Evolutionary conservation across 2,888 invertebrate genomes (phyloP).

Genomic region (Siphonodentalium dalli): DNA sequence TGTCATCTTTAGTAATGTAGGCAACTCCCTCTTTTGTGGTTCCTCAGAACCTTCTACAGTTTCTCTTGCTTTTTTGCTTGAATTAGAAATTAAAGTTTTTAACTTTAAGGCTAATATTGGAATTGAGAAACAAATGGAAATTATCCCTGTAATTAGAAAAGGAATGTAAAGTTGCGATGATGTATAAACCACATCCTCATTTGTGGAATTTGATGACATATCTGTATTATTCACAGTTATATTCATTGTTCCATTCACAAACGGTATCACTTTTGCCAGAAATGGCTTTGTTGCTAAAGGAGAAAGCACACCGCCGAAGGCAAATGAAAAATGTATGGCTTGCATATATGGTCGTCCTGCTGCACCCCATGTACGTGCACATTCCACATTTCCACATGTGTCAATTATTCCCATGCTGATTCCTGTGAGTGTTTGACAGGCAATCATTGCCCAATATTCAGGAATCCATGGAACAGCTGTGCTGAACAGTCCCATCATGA

Average conservation of each 20-base stretch:
- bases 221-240: no score
- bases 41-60: neutral
- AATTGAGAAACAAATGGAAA: no score
- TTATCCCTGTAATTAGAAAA: no score
- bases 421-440: slow-evolving; percentile 48
- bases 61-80: no score
- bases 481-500: slow-evolving; percentile 54
- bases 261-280: no score
- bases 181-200: no score
- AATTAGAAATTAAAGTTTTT: no score
- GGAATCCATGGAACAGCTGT: slow-evolving; percentile 59
- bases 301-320: slow-evolving; percentile 32
- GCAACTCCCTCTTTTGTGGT: neutral
- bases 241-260: no score
- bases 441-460: slow-evolving; percentile 41
- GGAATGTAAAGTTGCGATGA: no score
- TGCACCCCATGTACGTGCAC: slow-evolving; percentile 22
- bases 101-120: no score
- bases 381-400: slow-evolving; percentile 49
- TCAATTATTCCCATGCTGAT: slow-evolving; percentile 58
- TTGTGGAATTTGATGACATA: no score
- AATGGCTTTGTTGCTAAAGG: slow-evolving; percentile 34
- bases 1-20: slow-evolving; percentile 2
- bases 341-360: slow-evolving; percentile 34
- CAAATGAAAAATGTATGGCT: slow-evolving; percentile 31